phyloP scores from a whole-genome alignment of 64 coral and sea anemone genomes.

The Astreopora myriophthalma region DNA sequence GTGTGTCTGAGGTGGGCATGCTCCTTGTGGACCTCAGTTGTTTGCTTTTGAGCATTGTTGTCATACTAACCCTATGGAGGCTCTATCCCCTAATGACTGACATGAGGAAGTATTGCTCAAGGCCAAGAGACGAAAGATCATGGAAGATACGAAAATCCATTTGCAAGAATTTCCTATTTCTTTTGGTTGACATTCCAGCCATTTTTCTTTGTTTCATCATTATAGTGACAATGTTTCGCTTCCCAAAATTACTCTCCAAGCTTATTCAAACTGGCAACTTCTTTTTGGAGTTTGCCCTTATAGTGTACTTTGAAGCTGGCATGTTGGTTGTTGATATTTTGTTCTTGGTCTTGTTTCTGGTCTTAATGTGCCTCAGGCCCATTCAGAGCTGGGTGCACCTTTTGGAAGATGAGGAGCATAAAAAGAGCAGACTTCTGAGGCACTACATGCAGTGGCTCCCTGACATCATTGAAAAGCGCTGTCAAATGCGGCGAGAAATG shows the following conservation, averaged over 20 bases:
- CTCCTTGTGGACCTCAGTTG: constrained; percentile 82
- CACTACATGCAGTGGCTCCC: constrained; percentile 91
- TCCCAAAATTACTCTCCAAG: constrained; percentile 84
- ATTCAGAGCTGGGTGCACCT: constrained; percentile 94
- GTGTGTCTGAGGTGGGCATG: constrained; percentile 72
- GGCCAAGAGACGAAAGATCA: constrained; percentile 43
- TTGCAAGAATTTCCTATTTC: constrained; percentile 82
- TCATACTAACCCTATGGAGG: constrained; percentile 86
- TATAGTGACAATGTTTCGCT: constrained; percentile 76
- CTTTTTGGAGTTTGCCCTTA: constrained; percentile 94
- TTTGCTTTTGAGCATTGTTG: constrained; percentile 71
- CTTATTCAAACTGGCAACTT: constrained; percentile 90
- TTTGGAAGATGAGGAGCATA: constrained; percentile 93
- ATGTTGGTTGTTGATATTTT: constrained; percentile 83
- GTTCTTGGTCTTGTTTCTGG: constrained; percentile 82
- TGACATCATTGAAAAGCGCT: constrained; percentile 77
- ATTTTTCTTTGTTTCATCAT: constrained; percentile 76
- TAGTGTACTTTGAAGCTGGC: constrained; percentile 67
- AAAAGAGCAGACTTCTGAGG: constrained; percentile 69
- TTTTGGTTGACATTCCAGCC: constrained; percentile 93
- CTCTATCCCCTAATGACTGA: constrained; percentile 81
- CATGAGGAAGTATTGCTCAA: constrained; percentile 71
- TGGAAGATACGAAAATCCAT: constrained; percentile 94
- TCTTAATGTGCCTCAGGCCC: constrained; percentile 91
- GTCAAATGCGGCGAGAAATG: constrained; percentile 69